phyloP scores from a whole-genome alignment of 1,140 invertebrate genomes.

The Sycobia sp. region DNA sequence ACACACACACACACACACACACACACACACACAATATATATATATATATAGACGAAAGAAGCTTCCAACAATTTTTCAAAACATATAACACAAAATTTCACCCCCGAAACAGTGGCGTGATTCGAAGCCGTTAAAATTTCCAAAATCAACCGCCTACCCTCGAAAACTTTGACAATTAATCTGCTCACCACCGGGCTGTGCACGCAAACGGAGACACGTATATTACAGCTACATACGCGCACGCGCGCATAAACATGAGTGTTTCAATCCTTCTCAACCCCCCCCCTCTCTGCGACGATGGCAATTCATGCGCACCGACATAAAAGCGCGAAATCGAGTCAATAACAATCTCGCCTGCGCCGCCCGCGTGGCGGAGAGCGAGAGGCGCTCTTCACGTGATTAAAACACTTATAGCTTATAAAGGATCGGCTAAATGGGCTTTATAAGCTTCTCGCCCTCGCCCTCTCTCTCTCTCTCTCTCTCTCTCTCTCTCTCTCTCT shows the following conservation, averaged over 20 bases:
- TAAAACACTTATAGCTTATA: constrained; percentile 35
- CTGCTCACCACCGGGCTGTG: no score
- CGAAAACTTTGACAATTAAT: no score
- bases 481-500: not conserved
- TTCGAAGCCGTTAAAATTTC: no score
- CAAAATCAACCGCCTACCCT: no score
- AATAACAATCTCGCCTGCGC: constrained; percentile 23
- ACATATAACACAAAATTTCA: no score
- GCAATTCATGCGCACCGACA: constrained; percentile 21
- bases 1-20: no score
- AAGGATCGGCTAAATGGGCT: constrained; percentile 20
- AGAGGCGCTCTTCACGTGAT: constrained; percentile 23
- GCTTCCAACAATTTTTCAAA: no score
- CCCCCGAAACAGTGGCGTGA: no score
- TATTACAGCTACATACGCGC: constrained; percentile 5
- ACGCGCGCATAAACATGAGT: no score
- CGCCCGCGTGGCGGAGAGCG: not conserved
- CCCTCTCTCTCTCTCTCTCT: not conserved
- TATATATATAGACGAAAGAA: no score
- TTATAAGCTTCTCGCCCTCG: constrained; percentile 4
- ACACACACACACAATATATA: no score
- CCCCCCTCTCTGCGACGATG: not conserved
- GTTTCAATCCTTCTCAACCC: not conserved
- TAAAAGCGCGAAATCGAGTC: constrained; percentile 30
- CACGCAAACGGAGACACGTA: no score